Base-by-base conservation (phyloP, 2,888 invertebrate species). In the Panorpa germanica region DNA sequence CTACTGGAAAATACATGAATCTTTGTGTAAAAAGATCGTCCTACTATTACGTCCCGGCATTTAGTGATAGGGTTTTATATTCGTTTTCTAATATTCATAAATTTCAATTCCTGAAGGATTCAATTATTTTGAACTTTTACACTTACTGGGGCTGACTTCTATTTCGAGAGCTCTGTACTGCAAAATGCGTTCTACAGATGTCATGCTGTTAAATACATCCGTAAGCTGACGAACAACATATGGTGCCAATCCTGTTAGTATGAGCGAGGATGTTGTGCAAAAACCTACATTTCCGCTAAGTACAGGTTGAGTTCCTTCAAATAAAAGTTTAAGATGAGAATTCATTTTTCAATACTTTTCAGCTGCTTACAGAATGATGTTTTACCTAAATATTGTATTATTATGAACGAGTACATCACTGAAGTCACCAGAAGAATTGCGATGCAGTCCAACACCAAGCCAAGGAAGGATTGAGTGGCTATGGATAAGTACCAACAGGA, bases 181-280 rank as follows among this genome's bases (percentile, higher is more conserved):
- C 6, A 81, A 42, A 10, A 85, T 70, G 39, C 86, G 61, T 48
- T 88, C 86, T 3, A 88, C 86, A 1, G 76, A 74, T 1, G 75
- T 77, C 77, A 80, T 76, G 43, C 75, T 70, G 43, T 77, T 80
- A 43, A 77, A 76, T 1, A 78, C 57, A 45, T 86, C 83, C 0
- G 85, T 80, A 1, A 80, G 80, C 45, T 86, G 86, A 17, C 86
- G 53, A 64, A 86, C 76, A 1, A 81, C 82, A 69, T 78, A 86
- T 45, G 75, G 75, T 18, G 48, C 68, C 70, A 75, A 71, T 3
- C 74, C 72, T 0, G 73, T 70, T 25, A 76, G 53, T 0, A 68
- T 68, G 7, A 74, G 70, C 10, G 73, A 70, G 40, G 76, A 74
- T 0, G 75, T 66, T 23, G 77, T 74, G 1, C 75, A 75, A 21